Conservation (phyloP, 2,888 invertebrate genomes). For the Neoitamus cyanurus region DNA sequence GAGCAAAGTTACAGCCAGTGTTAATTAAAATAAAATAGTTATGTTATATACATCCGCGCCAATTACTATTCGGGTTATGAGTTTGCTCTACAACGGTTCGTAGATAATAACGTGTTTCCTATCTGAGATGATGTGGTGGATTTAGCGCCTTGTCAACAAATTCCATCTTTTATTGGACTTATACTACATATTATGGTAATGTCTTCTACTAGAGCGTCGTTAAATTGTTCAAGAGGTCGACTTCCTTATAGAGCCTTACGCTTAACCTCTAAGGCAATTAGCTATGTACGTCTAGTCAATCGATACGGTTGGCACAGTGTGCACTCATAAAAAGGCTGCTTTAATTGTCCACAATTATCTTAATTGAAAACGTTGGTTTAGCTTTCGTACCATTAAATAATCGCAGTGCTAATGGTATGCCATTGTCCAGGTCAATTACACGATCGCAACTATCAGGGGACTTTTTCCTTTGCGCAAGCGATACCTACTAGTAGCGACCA, state of each 20-base stretch:
- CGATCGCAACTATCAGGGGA: background rate
- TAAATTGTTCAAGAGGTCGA: background rate
- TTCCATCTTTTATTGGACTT: background rate
- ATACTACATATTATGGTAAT: background rate
- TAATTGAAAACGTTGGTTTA: slow-evolving; percentile 41
- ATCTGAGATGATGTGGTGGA: background rate
- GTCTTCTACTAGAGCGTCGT: background rate
- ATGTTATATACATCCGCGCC: too few species aligned
- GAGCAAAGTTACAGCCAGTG: too few species aligned
- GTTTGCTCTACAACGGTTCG: too few species aligned
- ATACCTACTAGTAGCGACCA: background rate
- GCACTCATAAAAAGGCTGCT: background rate
- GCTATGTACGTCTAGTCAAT: background rate
- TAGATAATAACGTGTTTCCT: background rate
- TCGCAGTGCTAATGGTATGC: slow-evolving; percentile 29
- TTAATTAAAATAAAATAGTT: too few species aligned
- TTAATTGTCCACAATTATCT: slow-evolving; percentile 28
- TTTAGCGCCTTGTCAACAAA: background rate
- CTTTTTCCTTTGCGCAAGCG: slow-evolving; percentile 4
- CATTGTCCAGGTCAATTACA: slow-evolving; percentile 35
- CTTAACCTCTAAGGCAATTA: background rate
- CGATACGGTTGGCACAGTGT: background rate
- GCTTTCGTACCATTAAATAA: slow-evolving; percentile 21
- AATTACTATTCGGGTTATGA: too few species aligned
- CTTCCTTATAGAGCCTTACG: background rate